Conservation (phyloP, 1,140 invertebrate genomes). For the Papilio polyxenes region DNA sequence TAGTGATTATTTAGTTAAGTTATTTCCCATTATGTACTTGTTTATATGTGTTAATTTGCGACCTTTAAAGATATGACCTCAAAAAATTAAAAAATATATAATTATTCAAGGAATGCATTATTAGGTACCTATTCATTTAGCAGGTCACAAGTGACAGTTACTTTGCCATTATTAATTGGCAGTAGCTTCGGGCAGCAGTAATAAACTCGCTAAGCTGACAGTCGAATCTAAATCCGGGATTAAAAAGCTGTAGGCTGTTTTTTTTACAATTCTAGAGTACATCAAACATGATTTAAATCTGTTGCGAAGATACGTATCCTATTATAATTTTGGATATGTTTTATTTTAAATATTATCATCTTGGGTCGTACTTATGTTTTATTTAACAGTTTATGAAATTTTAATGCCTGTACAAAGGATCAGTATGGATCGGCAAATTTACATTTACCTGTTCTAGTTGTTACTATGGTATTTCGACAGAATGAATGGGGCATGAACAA, state of each 20-base stretch:
- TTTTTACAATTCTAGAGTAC: too few relatives aligned
- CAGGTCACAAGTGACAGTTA: too few relatives aligned
- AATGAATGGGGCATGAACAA: too few relatives aligned
- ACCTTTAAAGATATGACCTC: background rate
- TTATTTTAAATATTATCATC: background rate
- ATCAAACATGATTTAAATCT: background rate
- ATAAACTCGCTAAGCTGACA: too few relatives aligned
- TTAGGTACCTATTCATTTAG: too few relatives aligned
- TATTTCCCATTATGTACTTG: too few relatives aligned
- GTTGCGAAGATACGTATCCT: background rate
- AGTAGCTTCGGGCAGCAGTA: too few relatives aligned
- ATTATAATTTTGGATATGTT: background rate
- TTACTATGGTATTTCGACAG: background rate
- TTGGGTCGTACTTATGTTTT: slow-evolving; percentile 12
- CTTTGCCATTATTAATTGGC: too few relatives aligned
- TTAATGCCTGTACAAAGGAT: background rate
- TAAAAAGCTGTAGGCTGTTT: too few relatives aligned
- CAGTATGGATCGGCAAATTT: background rate
- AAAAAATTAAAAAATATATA: too few relatives aligned
- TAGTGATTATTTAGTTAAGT: background rate
- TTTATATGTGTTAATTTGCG: background rate
- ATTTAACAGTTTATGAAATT: slow-evolving; percentile 7
- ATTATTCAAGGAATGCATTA: too few relatives aligned
- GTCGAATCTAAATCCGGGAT: too few relatives aligned
- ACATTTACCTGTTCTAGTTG: background rate